Percentiles rank a stretch among this genome's conserved stretches.
phyloP scores from a whole-genome alignment of 2,113 vertebrate species.

The Chroicocephalus ridibundus region DNA sequence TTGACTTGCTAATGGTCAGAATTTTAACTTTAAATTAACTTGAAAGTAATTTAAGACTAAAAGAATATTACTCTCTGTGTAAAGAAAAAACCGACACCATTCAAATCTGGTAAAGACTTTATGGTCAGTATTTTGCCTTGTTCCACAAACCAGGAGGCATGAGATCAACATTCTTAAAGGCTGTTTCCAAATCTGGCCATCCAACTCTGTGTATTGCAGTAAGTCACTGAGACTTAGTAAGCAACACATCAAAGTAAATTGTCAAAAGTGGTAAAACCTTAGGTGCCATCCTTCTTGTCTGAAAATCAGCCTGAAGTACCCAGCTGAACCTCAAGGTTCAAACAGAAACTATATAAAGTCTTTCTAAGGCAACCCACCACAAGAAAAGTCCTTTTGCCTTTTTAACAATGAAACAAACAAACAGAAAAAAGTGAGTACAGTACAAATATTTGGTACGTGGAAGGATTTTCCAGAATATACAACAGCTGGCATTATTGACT shows the following conservation, averaged over 20 bases:
- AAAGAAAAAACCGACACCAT: neutral
- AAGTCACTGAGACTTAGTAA: neutral
- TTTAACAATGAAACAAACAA: neutral
- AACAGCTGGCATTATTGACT: neutral
- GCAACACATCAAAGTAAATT: neutral
- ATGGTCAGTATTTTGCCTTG: neutral
- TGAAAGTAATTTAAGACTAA: neutral
- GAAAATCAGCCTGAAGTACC: neutral
- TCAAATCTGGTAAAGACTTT: neutral
- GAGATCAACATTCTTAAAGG: neutral
- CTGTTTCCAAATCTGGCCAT: neutral
- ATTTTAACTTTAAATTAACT: neutral
- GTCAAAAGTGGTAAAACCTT: neutral
- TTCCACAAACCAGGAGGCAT: neutral
- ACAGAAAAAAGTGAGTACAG: neutral
- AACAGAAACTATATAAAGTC: neutral
- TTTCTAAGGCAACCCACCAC: neutral
- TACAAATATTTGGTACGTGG: neutral
- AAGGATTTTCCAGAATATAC: neutral
- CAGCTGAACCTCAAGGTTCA: neutral
- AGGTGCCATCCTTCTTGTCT: neutral
- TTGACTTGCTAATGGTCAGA: neutral
- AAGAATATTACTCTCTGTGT: neutral
- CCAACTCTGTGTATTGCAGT: neutral
- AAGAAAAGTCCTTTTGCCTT: neutral